Conservation (phyloP, 1,140 invertebrate species). For the Mercenaria mercenaria region DNA sequence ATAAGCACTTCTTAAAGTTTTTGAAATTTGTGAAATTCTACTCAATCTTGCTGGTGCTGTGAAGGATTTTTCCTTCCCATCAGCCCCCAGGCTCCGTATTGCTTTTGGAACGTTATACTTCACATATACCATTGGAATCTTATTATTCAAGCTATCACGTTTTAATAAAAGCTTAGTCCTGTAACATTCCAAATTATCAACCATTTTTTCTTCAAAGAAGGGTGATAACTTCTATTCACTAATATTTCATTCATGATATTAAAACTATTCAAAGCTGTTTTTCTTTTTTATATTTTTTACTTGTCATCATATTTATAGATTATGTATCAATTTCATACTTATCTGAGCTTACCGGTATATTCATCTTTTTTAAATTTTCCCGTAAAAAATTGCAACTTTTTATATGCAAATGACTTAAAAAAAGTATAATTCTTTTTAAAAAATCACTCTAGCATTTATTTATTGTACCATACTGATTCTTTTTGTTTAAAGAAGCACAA, state of each 20-base stretch:
- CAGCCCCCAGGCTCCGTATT: conserved; percentile 4
- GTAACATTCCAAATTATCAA: conserved; percentile 37
- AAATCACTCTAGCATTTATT: no score
- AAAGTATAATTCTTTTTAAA: no score
- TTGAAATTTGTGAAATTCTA: conserved; percentile 8
- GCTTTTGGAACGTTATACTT: conserved; percentile 57
- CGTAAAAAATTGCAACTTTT: no score
- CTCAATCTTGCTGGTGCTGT: conserved; percentile 31
- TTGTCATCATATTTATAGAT: no score
- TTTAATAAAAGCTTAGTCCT: conserved; percentile 14
- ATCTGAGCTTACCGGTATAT: no score
- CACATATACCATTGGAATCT: conserved; percentile 33
- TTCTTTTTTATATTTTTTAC: no score
- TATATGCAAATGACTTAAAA: no score
- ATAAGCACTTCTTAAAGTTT: conserved; percentile 24
- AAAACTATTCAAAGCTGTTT: no score
- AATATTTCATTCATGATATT: not conserved
- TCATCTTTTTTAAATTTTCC: no score
- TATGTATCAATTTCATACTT: no score
- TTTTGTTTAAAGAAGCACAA: not conserved
- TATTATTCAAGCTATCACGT: conserved; percentile 25
- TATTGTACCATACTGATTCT: not conserved
- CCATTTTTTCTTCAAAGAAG: conserved; percentile 4
- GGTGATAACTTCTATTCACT: not conserved
- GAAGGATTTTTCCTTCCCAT: conserved; percentile 36